Evolutionary conservation across 1,140 invertebrate genomes (phyloP), one percentile per base, ranked within the genome.

Genomic region (Anagrus nilaparvatae): DNA sequence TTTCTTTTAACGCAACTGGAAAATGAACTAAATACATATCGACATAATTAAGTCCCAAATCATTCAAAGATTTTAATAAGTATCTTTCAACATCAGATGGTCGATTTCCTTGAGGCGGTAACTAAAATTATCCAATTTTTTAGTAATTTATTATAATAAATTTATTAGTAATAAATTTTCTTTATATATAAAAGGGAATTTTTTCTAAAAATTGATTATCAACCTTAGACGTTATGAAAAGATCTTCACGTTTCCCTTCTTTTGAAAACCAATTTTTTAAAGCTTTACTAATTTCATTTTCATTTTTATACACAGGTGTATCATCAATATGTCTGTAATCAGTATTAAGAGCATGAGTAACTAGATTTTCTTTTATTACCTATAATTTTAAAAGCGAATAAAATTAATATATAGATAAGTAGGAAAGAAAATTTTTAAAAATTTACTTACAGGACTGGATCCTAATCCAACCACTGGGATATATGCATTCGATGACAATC

Each of bases 381-480:
- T 79, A n/a, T n/a, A n/a, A n/a, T n/a, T n/a, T n/a, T n/a, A n/a
- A n/a, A n/a, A n/a, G n/a, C n/a, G n/a, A n/a, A n/a, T n/a, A n/a
- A n/a, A n/a, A n/a, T n/a, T n/a, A n/a, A n/a, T n/a, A n/a, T n/a
- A n/a, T n/a, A n/a, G n/a, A n/a, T n/a, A n/a, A n/a, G n/a, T n/a
- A n/a, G n/a, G n/a, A n/a, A n/a, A n/a, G n/a, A n/a, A n/a, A n/a
- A n/a, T 2, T 19, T 5, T 6, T 34, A 12, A 34, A 19, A 20
- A 27, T 4, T 18, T 36, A 10, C 29, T 71, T 60, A 84, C 81
- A 71, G 82, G 80, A 81, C 82, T 87, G 40, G 83, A 86, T 43
- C 84, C 84, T 50, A 85, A 73, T 21, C 84, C 84, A 27, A 87
- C 58, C 44, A 73, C 71, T 0, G 84, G 84, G 77, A 87, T 86